Conservation (phyloP, 2,113 vertebrate genomes). For the Halichoeres trimaculatus region DNA sequence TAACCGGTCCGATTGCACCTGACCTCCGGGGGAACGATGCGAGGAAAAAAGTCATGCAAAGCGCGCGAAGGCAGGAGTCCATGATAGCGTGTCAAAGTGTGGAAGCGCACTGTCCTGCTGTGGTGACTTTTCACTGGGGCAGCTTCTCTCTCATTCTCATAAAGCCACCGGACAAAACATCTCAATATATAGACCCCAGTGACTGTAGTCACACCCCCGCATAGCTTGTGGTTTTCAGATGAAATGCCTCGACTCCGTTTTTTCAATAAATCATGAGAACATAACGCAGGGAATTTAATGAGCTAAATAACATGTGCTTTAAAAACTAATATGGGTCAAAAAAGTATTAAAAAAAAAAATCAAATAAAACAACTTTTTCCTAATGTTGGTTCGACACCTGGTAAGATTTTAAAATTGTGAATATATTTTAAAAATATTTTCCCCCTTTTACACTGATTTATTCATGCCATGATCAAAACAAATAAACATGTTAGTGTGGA, state of each 20-base stretch:
- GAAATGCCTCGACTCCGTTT: conserved; percentile 55
- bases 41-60: conserved; percentile 82
- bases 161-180: conserved; percentile 70
- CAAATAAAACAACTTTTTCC: not conserved
- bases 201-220: conserved; percentile 89
- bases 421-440: too few species aligned
- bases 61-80: conserved; percentile 79
- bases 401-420: not conserved
- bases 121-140: conserved; percentile 35
- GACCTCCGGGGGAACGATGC: conserved; percentile 72
- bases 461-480: not conserved
- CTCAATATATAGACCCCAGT: conserved; percentile 86
- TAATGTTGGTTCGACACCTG: not conserved
- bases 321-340: not conserved
- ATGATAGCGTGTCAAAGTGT: conserved; percentile 67
- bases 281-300: not conserved
- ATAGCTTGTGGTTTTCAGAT: conserved; percentile 68
- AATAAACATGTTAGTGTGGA: not conserved
- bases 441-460: not conserved
- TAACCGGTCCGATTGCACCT: conserved; percentile 85
- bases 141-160: conserved; percentile 78
- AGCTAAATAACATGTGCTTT: not conserved
- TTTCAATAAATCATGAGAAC: conserved; percentile 29
- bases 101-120: conserved; percentile 37
- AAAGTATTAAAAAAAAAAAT: not conserved